Percentiles rank a stretch among this genome's conserved stretches.
These are phyloP conservation scores for Phaetusa simplex DNA, from an alignment of 2,113 vertebrate genomes.

Conservation along the genomic window DNA sequence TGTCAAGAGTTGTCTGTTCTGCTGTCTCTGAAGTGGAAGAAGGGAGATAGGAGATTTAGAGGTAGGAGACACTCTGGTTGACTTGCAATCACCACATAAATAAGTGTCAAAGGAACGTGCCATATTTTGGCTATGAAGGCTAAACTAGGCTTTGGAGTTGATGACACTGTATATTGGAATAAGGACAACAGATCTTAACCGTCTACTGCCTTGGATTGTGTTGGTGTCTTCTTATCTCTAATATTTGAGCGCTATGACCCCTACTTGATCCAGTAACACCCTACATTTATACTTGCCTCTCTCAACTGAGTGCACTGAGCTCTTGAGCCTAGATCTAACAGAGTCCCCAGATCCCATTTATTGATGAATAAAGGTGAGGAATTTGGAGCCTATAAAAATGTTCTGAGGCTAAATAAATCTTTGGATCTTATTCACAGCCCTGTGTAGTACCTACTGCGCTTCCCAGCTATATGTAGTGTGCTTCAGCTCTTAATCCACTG, in stretches of 20 bases:
- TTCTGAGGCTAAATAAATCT: not conserved
- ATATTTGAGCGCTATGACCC: not conserved
- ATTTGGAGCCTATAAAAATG: not conserved
- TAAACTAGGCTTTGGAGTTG: not conserved
- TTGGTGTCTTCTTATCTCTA: not conserved
- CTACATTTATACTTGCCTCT: not conserved
- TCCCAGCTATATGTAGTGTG: fast-evolving
- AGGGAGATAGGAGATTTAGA: not conserved
- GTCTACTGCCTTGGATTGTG: not conserved
- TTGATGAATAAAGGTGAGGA: not conserved
- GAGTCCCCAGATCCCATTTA: not conserved
- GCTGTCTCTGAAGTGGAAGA: not conserved
- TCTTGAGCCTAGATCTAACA: not conserved
- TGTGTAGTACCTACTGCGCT: not conserved
- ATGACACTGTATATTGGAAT: not conserved
- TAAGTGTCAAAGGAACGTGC: not conserved
- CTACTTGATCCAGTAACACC: not conserved
- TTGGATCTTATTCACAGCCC: not conserved
- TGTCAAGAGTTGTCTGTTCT: not conserved
- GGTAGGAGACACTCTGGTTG: not conserved
- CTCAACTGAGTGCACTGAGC: not conserved
- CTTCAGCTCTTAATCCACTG: not conserved
- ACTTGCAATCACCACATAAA: not conserved
- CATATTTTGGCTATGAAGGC: not conserved
- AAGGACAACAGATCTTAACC: not conserved